Evolutionary conservation across 2,113 vertebrate species (phyloP), one percentile per base, ranked within the genome.

Genomic region (Chaenocephalus aceratus): DNA sequence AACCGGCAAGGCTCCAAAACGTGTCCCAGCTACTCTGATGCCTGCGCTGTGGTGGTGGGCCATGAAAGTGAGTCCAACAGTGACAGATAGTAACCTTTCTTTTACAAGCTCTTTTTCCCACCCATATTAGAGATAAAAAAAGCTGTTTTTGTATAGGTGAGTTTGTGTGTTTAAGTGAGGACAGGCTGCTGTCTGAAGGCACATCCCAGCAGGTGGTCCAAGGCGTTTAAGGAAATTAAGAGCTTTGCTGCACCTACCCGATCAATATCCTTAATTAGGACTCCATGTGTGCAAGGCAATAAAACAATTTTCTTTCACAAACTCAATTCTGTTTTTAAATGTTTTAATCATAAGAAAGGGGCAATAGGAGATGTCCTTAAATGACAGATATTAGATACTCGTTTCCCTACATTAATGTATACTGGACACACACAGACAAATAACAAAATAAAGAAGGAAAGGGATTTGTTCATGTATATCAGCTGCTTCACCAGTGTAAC

Each of bases 1-100:
- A 98, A 97, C 94, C 95, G 90, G 1, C 97, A 97, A 88, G 96
- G 97, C 15, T 91, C 95, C 36, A 96, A 96, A 88, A 86, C 91
- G 3, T 97, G 97, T 18, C 96, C 96, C 2, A 94, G 92, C 84
- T 94, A 94, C 54, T 96, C 96, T 1, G 96, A 97, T n/a, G 97
- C 96, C 0, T 98, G 97, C 7, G 93, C 96, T 1, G 75, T 95
- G 80, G 95, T 97, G 48, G 93, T 92, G 74, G 97, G 96, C 86
- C 96, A 96, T 85, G 92, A 95, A 81, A 96, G 96, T 97, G 92
- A 96, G 96, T 97, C 82, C 83, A 85, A 41, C 58, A 76, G 9
- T 73, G 59, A 78, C 80, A 88, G 72, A 26, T 62, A 54, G 59
- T 68, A 41, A 48, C 62, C 48, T 51, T 72, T 61, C 16, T 36